Evolutionary conservation across 2,888 invertebrate genomes (phyloP), one percentile per base, ranked within the genome.

Genomic region (Macrosoma leucophasiata): DNA sequence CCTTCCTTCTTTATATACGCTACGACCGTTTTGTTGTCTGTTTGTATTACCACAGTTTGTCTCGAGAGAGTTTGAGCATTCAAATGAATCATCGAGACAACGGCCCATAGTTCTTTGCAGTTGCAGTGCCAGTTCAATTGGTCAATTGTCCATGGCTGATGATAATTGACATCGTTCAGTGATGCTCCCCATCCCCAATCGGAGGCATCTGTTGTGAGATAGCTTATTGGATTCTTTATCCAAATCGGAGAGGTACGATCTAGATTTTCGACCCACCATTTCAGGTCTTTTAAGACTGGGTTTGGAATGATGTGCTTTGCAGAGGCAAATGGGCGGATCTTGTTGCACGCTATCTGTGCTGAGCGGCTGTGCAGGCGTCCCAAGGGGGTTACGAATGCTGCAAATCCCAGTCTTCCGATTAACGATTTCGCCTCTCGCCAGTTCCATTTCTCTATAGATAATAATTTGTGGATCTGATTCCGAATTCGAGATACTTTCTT

Each of bases 1-100:
- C 55, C 54, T 25, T 55, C 47, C 29, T 53, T 58, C n/a, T 36
- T 31, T 11, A 49, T n/a, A 11, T 48, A 45, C 1, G 42, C 24
- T 0, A 51, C 32, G 3, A 37, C 43, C 4, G 49, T 52, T 2
- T 41, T 37, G 10, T 52, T 53, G 37, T 54, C 51, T 38, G 43
- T 39, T 20, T 53, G 51, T 6, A 53, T 29, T 2, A 39, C 23
- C 2, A 45, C 8, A 2, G 41, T 18, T 8, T 18, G 18, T 6
- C 8, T 18, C 24, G 2, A 17, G 5, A 5, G 28, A 10, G n/a
- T 17, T 12, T 15, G 41, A 24, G 23, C 4, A 5, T 6, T 33
- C 28, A 11, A 9, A 13, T 5, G 40, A 36, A 8, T 9, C 28
- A 2, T 18, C 5, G 18, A 18, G 8, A 18, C 5, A 8, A 44